phyloP scores from a whole-genome alignment of 2,113 vertebrate species.

The Psephotus haematonotus region DNA sequence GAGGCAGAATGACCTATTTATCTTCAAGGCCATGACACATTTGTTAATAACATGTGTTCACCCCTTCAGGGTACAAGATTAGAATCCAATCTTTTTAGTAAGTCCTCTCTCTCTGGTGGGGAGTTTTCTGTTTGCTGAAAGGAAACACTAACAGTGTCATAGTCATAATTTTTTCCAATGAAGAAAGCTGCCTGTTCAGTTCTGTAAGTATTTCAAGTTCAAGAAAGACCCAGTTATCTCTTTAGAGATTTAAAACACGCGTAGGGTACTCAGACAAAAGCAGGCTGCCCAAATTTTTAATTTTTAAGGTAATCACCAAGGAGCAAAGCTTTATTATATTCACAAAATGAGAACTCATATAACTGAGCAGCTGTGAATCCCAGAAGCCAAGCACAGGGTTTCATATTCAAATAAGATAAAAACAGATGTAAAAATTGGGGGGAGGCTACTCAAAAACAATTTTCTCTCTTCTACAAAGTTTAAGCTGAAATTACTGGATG shows the following conservation, averaged over 20 bases:
- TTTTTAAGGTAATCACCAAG: not conserved
- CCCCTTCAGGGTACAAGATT: not conserved
- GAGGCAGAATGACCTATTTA: slow-evolving; percentile 26
- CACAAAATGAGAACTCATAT: not conserved
- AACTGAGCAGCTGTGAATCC: not conserved
- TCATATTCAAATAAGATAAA: not conserved
- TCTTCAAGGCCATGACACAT: slow-evolving; percentile 26
- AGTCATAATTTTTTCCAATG: not conserved
- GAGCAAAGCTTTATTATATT: not conserved
- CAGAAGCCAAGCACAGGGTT: not conserved
- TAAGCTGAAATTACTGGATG: not conserved
- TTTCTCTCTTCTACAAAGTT: not conserved
- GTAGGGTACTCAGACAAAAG: not conserved
- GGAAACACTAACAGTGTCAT: not conserved
- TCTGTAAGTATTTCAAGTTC: not conserved
- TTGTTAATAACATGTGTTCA: not conserved
- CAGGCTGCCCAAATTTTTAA: not conserved
- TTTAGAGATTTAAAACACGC: not conserved
- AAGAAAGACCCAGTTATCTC: not conserved
- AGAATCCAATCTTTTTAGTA: not conserved
- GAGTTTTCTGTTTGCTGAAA: not conserved
- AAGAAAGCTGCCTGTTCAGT: not conserved
- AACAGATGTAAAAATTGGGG: not conserved
- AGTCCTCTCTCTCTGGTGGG: not conserved
- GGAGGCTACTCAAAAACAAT: not conserved